Evolutionary conservation across 23 tunicate species (phyloP), one percentile per base, ranked within the genome.

Genomic region (Halocynthia aurantium): DNA sequence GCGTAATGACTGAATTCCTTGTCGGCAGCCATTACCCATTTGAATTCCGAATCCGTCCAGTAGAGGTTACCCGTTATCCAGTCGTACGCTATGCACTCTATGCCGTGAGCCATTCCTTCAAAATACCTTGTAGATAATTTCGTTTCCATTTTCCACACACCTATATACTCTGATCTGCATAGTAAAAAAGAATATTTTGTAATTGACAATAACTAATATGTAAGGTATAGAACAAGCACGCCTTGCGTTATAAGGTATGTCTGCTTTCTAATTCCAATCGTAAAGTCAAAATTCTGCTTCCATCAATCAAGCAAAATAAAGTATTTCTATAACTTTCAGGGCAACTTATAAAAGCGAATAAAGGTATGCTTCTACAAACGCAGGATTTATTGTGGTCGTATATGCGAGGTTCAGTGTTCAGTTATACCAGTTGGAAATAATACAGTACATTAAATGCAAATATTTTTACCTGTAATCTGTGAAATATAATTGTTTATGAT

Each of bases 11-110:
- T 62, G 40, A 80, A 76, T 31, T 71, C 53, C 9, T 70, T 52
- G 62, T 87, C 83, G 11, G 77, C 84, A 6, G 76, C 98, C 99
- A 96, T 89, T 21, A 96, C 80, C 93, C 96, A 89, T 72, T 85
- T 96, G 61, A 72, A 75, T 7, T 80, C 78, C 6, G 99, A 81
- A 67, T 96, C 96, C 6, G 88, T 82, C 99, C 99, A 96, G 65
- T 89, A 96, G 0, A 96, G 51, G 71, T 96, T 96, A 8, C 81
- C 78, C 13, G 86, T 85, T 19, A 62, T 61, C 88, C 88, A 85
- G 55, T 96, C 99, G 51, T 52, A 86, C n/a, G 96, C 85, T 7
- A 96, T 40, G 70, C 82, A 57, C 52, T 96, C 96, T 72, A 96
- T 73, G 13, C 88, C 86, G 61, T 76, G 83, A 6, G 89, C 99